These are phyloP conservation scores for Streptopelia turtur DNA, from an alignment of 2,797 vertebrate genomes.

Conservation along the genomic window DNA sequence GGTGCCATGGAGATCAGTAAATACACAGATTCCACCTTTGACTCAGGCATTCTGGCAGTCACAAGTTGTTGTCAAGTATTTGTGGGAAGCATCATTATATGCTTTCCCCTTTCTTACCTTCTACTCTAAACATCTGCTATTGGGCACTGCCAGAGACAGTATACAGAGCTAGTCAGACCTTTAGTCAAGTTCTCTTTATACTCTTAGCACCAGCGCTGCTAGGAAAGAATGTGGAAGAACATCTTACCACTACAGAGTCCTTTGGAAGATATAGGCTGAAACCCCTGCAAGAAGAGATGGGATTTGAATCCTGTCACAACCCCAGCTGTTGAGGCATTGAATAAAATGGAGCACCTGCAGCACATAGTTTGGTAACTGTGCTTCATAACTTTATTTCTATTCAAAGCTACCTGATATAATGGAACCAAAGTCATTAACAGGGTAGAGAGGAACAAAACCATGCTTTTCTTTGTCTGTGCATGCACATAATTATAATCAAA, in stretches of 20 bases:
- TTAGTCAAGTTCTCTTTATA: neutral
- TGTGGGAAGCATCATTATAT: neutral
- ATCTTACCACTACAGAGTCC: neutral
- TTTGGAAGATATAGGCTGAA: neutral
- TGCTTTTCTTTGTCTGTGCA: neutral
- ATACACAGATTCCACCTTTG: neutral
- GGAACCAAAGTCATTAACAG: neutral
- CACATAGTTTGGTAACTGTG: neutral
- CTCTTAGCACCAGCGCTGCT: neutral
- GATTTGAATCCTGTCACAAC: neutral
- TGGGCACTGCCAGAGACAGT: neutral
- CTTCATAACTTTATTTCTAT: neutral
- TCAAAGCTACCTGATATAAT: neutral
- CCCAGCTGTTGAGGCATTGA: neutral
- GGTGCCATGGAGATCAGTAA: conserved; percentile 15
- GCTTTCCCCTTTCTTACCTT: neutral
- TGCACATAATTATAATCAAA: neutral
- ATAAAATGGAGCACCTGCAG: neutral
- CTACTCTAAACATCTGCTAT: neutral
- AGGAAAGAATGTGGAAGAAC: neutral
- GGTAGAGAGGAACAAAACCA: neutral
- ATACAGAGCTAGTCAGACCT: neutral
- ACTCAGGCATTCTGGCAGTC: neutral
- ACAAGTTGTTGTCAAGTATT: neutral
- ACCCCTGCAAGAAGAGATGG: neutral